These are phyloP conservation scores for Poecilia velifera DNA, from an alignment of 2,797 vertebrate species.

Conservation along the genomic window DNA sequence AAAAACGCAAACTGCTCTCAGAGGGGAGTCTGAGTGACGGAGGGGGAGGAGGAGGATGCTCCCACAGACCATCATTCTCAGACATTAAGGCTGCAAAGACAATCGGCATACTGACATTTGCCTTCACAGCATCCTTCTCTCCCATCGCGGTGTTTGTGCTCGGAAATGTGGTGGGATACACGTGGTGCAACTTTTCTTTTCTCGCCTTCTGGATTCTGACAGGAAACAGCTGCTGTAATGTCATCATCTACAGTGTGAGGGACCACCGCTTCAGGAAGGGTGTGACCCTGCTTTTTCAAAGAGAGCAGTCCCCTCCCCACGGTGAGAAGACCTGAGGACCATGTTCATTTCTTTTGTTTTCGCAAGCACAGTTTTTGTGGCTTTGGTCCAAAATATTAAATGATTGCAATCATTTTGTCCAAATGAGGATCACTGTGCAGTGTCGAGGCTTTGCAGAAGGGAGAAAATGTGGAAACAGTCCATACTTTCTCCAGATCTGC, in stretches of 20 bases:
- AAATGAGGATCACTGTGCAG: background rate
- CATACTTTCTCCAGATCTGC: background rate
- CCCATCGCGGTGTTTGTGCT: slow-evolving; percentile 87
- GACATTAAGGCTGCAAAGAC: slow-evolving; percentile 88
- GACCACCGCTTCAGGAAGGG: slow-evolving; percentile 86
- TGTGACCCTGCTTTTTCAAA: slow-evolving; percentile 80
- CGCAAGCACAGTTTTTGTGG: slow-evolving; percentile 14
- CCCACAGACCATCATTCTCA: slow-evolving; percentile 82
- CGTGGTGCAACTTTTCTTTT: slow-evolving; percentile 88
- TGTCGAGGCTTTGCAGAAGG: background rate
- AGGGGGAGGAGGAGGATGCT: slow-evolving; percentile 54
- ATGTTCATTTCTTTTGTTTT: background rate
- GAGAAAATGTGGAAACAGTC: background rate
- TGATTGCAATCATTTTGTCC: background rate
- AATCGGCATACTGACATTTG: slow-evolving; percentile 84
- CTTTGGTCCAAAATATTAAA: slow-evolving; percentile 19
- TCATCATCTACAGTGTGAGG: slow-evolving; percentile 86
- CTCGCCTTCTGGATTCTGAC: slow-evolving; percentile 88
- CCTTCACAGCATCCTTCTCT: slow-evolving; percentile 84
- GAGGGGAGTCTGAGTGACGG: slow-evolving; percentile 73
- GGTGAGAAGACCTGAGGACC: slow-evolving; percentile 70
- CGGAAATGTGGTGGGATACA: slow-evolving; percentile 84
- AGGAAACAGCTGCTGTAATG: slow-evolving; percentile 88
- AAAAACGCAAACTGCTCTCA: slow-evolving; percentile 81
- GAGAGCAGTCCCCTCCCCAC: slow-evolving; percentile 65